Base-by-base conservation (phyloP, 2,797 vertebrate genomes). In the Chrysocyon brachyurus region DNA sequence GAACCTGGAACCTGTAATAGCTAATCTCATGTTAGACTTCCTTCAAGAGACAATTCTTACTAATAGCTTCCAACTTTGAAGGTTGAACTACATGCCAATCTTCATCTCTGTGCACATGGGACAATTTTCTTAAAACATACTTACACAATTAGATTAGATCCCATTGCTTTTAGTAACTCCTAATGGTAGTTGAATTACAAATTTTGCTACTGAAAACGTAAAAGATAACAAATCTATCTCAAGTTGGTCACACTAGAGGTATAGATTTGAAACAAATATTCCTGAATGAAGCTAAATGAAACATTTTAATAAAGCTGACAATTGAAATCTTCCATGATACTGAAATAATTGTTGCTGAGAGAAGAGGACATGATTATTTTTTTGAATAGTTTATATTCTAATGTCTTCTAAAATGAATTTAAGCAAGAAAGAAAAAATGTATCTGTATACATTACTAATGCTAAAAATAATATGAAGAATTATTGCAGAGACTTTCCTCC, bases 301-400 rank as follows among this genome's bases (percentile, higher is more conserved):
- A 49, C 8, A 54, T 83, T 91, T 92, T 89, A 89, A 68, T 93
- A 46, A 86, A 94, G 22, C 26, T 84, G 24, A 92, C 46, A 81
- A 24, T 31, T 88, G 24, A 54, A 90, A 77, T 59, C 26, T 57
- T 94, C 77, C n/a, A 59, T 77, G 22, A 49, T 56, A 40, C 36
- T 61, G 31, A 96, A 87, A 72, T 92, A 64, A 95, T 4, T 70
- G 26, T n/a, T 70, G 6, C 46, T 90, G 75, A 78, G 16, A 79
- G 49, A n/a, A 92, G 21, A 52, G 19, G n/a, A 63, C 2, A 26
- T 81, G 21, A 59, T 33, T 54, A 3, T 14, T 83, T 64, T 64
- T 77, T 61, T 77, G 26, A 85, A 46, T 63, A 54, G 57, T 46
- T 96, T 66, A 94, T 40, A 82, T 52, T 31, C 40, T 91, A 10